phyloP scores from a whole-genome alignment of 2,888 invertebrate genomes.

The Rhamphomyia laevipes region DNA sequence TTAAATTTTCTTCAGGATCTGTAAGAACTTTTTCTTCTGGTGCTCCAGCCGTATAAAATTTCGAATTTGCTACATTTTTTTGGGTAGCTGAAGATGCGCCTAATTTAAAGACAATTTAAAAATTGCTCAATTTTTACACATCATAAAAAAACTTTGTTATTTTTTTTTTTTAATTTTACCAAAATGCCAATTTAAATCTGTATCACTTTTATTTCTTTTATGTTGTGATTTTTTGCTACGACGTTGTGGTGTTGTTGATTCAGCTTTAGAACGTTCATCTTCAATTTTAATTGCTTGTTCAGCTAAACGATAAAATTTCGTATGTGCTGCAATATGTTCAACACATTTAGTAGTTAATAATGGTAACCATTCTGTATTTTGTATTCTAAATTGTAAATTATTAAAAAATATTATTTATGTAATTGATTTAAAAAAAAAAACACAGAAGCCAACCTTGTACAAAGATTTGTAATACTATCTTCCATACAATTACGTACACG shows the following conservation, averaged over 20 bases:
- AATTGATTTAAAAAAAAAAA: background rate
- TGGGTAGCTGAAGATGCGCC: slow-evolving; percentile 7
- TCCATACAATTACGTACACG: slow-evolving; percentile 17
- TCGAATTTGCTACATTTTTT: slow-evolving; percentile 18
- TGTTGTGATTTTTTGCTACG: slow-evolving; percentile 42
- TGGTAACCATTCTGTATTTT: slow-evolving; percentile 16
- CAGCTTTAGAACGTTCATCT: slow-evolving; percentile 7
- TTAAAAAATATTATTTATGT: no score
- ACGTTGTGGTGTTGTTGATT: slow-evolving; percentile 24
- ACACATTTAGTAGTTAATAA: slow-evolving; percentile 18
- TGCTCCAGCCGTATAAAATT: slow-evolving; percentile 14
- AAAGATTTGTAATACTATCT: slow-evolving; percentile 16
- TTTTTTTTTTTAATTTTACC: slow-evolving; percentile 28
- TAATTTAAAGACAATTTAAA: background rate
- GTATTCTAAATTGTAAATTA: slow-evolving; percentile 9
- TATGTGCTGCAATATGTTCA: slow-evolving; percentile 17
- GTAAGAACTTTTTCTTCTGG: slow-evolving; percentile 13
- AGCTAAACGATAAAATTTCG: slow-evolving; percentile 16
- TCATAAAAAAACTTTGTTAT: background rate
- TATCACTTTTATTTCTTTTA: slow-evolving; percentile 61
- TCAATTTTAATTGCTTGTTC: slow-evolving; percentile 11
- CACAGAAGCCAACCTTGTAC: slow-evolving; percentile 5
- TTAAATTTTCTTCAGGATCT: slow-evolving; percentile 16
- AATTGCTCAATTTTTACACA: background rate
- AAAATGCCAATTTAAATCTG: slow-evolving; percentile 55